phyloP scores from a whole-genome alignment of 2,888 invertebrate genomes.

The Steinernema carpocapsae region DNA sequence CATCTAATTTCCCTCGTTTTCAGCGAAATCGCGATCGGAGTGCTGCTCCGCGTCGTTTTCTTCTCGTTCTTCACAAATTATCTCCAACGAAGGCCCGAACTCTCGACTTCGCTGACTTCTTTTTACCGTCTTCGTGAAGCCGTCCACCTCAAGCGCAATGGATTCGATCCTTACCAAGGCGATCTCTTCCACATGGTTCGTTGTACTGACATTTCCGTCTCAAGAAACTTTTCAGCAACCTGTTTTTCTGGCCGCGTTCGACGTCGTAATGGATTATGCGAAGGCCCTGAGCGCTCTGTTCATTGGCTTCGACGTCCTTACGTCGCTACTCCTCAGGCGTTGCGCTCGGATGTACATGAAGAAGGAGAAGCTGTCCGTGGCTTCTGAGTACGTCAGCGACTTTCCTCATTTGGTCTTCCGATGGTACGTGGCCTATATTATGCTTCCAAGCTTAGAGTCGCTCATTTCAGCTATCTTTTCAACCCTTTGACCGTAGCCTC shows the following conservation, averaged over 20 bases:
- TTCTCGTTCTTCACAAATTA: slow-evolving; percentile 48
- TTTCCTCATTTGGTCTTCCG: slow-evolving; percentile 28
- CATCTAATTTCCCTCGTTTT: neutral
- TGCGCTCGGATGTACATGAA: slow-evolving; percentile 21
- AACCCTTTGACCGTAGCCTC: slow-evolving; percentile 62
- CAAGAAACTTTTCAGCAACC: slow-evolving; percentile 42
- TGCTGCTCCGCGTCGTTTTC: slow-evolving; percentile 44
- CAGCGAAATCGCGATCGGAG: slow-evolving; percentile 37
- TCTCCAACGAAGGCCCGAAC: slow-evolving; percentile 44
- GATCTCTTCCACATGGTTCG: slow-evolving; percentile 51
- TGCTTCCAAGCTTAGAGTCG: neutral
- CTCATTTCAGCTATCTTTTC: slow-evolving; percentile 58
- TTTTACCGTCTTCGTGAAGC: slow-evolving; percentile 49
- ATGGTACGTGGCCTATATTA: slow-evolving; percentile 13
- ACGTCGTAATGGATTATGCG: slow-evolving; percentile 14
- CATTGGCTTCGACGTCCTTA: slow-evolving; percentile 27
- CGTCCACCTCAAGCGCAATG: slow-evolving; percentile 41
- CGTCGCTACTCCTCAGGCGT: slow-evolving; percentile 32
- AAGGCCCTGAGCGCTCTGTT: neutral
- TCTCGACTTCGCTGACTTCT: slow-evolving; percentile 52
- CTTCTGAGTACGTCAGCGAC: neutral
- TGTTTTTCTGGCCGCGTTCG: slow-evolving; percentile 34
- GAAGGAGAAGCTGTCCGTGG: slow-evolving; percentile 12
- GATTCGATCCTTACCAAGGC: slow-evolving; percentile 46
- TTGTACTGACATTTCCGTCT: no score